phyloP scores from a whole-genome alignment of 2,888 invertebrate species.

The Drosophila austrosaltans region DNA sequence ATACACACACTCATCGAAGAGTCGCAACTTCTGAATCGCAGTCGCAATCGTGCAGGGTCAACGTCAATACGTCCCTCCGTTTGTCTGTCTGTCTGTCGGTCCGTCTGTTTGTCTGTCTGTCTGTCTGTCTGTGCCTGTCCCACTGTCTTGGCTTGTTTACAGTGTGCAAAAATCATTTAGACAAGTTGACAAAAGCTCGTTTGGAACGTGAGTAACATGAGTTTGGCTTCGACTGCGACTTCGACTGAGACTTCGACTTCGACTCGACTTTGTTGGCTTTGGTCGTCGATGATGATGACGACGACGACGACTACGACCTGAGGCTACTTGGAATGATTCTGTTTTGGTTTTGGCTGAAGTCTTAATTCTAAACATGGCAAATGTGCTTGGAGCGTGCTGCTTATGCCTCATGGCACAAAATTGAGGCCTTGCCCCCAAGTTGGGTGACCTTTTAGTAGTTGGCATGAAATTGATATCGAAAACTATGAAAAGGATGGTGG shows the following conservation, averaged over 20 bases:
- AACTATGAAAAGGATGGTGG: not conserved
- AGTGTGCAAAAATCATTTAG: slow-evolving; percentile 82
- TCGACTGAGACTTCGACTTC: slow-evolving; percentile 34
- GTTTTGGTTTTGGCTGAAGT: slow-evolving; percentile 58
- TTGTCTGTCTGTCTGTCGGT: slow-evolving; percentile 26
- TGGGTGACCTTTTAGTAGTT: slow-evolving; percentile 64
- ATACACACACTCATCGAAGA: slow-evolving; percentile 20
- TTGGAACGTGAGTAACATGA: slow-evolving; percentile 82
- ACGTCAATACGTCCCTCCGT: slow-evolving; percentile 63
- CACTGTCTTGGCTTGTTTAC: slow-evolving; percentile 77
- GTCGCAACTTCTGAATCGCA: slow-evolving; percentile 80
- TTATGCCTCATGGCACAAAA: slow-evolving; percentile 53
- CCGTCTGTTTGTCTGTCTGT: slow-evolving; percentile 6
- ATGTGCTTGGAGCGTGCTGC: slow-evolving; percentile 76
- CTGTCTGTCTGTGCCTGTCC: slow-evolving; percentile 44
- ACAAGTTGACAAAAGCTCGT: slow-evolving; percentile 83
- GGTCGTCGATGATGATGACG: not conserved
- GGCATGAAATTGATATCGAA: slow-evolving; percentile 54
- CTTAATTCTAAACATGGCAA: slow-evolving; percentile 79
- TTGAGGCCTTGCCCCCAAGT: slow-evolving; percentile 66
- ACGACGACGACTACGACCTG: slow-evolving; percentile 24
- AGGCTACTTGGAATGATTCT: slow-evolving; percentile 44
- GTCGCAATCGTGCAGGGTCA: slow-evolving; percentile 82
- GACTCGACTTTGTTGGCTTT: slow-evolving; percentile 9
- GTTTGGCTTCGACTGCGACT: slow-evolving; percentile 63